Base-by-base conservation (phyloP, 2,113 vertebrate genomes). In the Mustelus asterias region DNA sequence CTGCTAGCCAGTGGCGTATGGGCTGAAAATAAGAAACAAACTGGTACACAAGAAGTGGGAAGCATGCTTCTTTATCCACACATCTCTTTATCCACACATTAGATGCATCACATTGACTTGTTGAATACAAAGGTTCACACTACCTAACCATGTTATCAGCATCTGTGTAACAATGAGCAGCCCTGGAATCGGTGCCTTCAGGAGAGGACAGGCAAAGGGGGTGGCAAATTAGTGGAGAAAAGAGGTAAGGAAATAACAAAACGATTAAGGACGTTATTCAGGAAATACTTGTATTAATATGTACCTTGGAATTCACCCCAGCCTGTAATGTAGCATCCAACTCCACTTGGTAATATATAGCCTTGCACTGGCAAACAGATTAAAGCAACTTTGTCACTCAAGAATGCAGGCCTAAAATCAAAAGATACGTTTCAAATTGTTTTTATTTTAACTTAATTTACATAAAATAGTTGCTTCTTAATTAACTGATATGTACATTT, bases 231-330 rank as follows among this genome's bases (percentile, higher is more conserved):
- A 41, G 78, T 41, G n/a, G 78, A 83, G 80, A 90, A 60, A 33
- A 7, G 80, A 83, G 78, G 26, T 29, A 9, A 90, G 33, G 58
- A 8, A 65, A 92, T 65, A 92, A 7, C 29, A 63, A 54, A 92
- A 63, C 33, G 1, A 65, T n/a, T 16, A 72, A 72, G 4, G 8
- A 29, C 63, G 6, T 44, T 29, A 22, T 54, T 72, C 33, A 11
- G 54, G 4, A 72, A 13, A 72, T 6, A 16, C 1, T 69, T 65
- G 20, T 41, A 48, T 60, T n/a, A 60, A 65, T 37, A 10, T 41
- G 22, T 96, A 99, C 99, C 98, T 98, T 97, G 96, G 95, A 99
- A 99, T 0, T 99, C 99, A 0, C 99, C 99, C 99, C 99, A 99
- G 88, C 99, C 99, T 0, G 99, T 99, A 86, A 99, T 98, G 37